Conservation (phyloP, 1,140 invertebrate genomes). For the Sogatella furcifera region DNA sequence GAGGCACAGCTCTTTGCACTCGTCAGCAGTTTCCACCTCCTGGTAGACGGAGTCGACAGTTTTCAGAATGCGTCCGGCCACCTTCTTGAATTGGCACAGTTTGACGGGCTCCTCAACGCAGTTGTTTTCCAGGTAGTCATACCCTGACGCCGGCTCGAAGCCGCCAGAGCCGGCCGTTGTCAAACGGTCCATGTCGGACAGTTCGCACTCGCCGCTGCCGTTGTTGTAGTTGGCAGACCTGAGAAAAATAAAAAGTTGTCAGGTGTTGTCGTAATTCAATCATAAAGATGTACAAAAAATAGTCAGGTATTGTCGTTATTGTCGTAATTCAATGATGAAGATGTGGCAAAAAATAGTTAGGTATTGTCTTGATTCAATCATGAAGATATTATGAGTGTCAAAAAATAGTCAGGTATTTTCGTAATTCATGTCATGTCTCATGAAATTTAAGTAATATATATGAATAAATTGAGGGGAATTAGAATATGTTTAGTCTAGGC, state of each 20-base stretch:
- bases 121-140: conserved; percentile 82
- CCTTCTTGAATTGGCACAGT: conserved; percentile 84
- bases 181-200: conserved; percentile 82
- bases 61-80: conserved; percentile 77
- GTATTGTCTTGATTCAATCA: no score
- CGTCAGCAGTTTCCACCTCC: conserved; percentile 73
- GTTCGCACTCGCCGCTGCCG: conserved; percentile 68
- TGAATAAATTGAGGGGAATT: no score
- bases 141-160: conserved; percentile 47
- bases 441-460: no score
- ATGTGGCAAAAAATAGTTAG: no score
- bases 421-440: no score
- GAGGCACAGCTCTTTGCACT: conserved; percentile 77
- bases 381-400: no score
- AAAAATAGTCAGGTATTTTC: no score
- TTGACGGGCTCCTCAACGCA: conserved; percentile 83
- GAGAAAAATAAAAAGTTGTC: conserved; percentile 22
- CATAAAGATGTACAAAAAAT: no score
- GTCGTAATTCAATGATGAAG: no score
- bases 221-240: conserved; percentile 87
- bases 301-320: no score
- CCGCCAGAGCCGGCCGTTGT: conserved; percentile 66
- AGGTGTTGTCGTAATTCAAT: no score
- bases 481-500: no score
- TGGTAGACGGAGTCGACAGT: conserved; percentile 90